These are phyloP conservation scores for Scelioninae gen. 1 DNA, from an alignment of 2,888 invertebrate genomes.

Conservation along the genomic window DNA sequence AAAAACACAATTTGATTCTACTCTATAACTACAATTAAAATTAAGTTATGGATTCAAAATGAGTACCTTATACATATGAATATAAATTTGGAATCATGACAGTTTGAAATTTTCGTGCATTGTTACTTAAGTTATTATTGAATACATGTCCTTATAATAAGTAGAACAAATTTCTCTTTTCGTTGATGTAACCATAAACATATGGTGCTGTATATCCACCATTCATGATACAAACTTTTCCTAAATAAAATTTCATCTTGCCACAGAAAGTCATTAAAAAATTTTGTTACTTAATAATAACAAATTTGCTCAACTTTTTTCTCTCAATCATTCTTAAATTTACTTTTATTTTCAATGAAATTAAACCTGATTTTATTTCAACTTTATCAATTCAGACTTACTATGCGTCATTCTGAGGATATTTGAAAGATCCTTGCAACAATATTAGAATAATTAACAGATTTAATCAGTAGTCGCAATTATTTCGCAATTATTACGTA, in stretches of 20 bases:
- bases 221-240: neutral
- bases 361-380: too few relatives aligned
- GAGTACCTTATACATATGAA: too few relatives aligned
- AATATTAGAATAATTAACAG: slow-evolving; percentile 25
- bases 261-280: neutral
- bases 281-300: neutral
- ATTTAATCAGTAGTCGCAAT: slow-evolving; percentile 31
- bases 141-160: slow-evolving; percentile 17
- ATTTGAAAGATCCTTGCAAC: too few relatives aligned
- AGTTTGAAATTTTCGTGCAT: neutral
- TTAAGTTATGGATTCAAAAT: too few relatives aligned
- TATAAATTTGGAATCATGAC: neutral
- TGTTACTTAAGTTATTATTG: neutral
- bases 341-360: too few relatives aligned
- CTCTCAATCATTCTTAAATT: neutral
- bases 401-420: too few relatives aligned
- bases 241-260: neutral
- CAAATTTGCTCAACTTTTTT: neutral
- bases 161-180: slow-evolving; percentile 35
- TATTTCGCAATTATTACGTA: slow-evolving; percentile 21
- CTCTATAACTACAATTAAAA: too few relatives aligned
- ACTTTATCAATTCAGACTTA: neutral
- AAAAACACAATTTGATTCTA: too few relatives aligned
- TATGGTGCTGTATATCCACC: neutral
- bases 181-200: slow-evolving; percentile 14